These are phyloP conservation scores for Uria lomvia DNA, from an alignment of 2,113 vertebrate genomes.

Conservation along the genomic window DNA sequence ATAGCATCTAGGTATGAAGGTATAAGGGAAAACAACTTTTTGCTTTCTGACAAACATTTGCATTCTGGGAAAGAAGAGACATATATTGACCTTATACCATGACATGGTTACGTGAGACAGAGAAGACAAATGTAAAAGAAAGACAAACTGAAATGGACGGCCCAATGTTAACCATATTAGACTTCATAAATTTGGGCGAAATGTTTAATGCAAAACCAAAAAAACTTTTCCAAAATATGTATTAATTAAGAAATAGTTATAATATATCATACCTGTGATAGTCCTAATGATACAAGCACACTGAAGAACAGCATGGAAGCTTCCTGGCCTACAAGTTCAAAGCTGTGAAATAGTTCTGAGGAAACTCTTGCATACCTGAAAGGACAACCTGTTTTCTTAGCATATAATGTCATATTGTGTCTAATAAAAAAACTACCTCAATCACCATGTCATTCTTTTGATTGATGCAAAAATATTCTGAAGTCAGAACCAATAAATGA, in stretches of 20 bases:
- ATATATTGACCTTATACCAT: not conserved
- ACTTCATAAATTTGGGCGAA: not conserved
- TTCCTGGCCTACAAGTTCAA: not conserved
- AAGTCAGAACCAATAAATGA: not conserved
- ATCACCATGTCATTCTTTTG: not conserved
- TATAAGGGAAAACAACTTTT: not conserved
- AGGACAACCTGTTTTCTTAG: not conserved
- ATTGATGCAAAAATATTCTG: not conserved
- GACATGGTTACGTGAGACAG: not conserved
- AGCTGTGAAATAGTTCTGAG: not conserved
- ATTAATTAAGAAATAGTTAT: not conserved
- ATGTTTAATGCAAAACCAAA: not conserved
- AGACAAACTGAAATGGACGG: not conserved
- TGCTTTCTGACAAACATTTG: not conserved
- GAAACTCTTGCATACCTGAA: not conserved
- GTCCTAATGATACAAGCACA: not conserved
- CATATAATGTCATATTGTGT: not conserved
- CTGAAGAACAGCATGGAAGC: not conserved
- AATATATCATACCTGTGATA: not conserved
- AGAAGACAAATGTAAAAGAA: not conserved
- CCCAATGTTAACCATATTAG: not conserved
- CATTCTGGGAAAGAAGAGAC: not conserved
- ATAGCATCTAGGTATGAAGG: not conserved
- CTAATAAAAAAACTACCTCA: not conserved
- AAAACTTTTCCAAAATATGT: not conserved